Percentiles rank a stretch among this genome's conserved stretches.
These are phyloP conservation scores for Stegophylla sp. DNA, from an alignment of 2,888 invertebrate species.

Conservation along the genomic window DNA sequence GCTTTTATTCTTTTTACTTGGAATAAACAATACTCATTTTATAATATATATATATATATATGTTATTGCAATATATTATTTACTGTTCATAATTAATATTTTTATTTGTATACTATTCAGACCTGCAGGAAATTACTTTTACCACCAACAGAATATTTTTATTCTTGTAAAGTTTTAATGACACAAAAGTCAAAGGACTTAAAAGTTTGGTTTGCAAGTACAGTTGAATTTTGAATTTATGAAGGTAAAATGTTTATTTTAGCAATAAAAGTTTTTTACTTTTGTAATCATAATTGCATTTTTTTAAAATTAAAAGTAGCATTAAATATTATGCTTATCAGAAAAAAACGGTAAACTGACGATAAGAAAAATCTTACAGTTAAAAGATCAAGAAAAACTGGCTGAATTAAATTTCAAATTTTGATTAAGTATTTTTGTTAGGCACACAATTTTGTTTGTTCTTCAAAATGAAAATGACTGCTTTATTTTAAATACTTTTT, in stretches of 20 bases:
- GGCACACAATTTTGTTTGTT: no score
- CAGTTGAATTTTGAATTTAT: not conserved
- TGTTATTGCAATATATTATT: no score
- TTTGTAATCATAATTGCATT: not conserved
- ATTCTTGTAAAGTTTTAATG: not conserved
- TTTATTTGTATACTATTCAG: no score
- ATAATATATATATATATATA: no score
- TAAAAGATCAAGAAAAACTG: not conserved
- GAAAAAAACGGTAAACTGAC: no score
- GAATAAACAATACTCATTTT: no score
- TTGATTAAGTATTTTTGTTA: no score
- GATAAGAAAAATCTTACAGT: no score
- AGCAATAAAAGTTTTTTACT: not conserved
- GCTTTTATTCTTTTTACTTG: no score
- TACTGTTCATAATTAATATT: not conserved
- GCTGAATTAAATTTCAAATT: not conserved
- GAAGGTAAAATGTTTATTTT: conserved; percentile 3
- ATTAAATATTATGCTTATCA: no score
- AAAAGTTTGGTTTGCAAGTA: not conserved
- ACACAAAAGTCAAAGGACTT: conserved; percentile 7
- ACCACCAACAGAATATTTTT: not conserved
- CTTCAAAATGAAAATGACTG: no score
- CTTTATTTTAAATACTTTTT: no score
- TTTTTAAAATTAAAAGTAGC: not conserved
- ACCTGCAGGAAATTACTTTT: not conserved